These are phyloP conservation scores for Agriopis leucophaearia DNA, from an alignment of 2,888 invertebrate genomes.

Conservation along the genomic window DNA sequence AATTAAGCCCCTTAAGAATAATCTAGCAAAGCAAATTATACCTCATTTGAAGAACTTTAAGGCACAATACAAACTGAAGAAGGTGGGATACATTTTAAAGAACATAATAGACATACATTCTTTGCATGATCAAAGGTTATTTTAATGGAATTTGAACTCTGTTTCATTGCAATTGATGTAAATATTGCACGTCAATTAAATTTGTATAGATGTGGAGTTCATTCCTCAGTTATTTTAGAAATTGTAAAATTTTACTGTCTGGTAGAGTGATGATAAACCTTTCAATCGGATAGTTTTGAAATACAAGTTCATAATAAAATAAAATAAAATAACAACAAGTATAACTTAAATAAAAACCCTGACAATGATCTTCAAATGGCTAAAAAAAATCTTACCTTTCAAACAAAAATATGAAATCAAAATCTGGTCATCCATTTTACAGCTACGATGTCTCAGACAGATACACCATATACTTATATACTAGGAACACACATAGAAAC, in stretches of 20 bases:
- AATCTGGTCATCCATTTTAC: too few relatives aligned
- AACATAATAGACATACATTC: constrained; percentile 50
- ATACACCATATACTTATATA: too few relatives aligned
- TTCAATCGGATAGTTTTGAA: background rate
- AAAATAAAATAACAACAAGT: background rate
- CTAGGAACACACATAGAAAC: too few relatives aligned
- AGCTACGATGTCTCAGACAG: too few relatives aligned
- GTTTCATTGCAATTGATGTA: constrained; percentile 35
- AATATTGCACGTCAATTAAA: constrained; percentile 31
- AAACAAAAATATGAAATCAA: too few relatives aligned
- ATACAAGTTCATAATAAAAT: background rate
- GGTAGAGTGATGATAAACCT: constrained; percentile 7
- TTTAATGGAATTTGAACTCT: constrained; percentile 50
- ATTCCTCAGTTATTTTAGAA: constrained; percentile 44
- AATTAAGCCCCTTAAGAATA: constrained; percentile 39
- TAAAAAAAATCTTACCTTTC: too few relatives aligned
- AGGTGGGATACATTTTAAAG: constrained; percentile 17
- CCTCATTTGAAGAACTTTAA: constrained; percentile 11
- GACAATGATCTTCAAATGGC: too few relatives aligned
- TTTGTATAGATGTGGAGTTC: constrained; percentile 25
- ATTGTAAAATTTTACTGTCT: constrained; percentile 29
- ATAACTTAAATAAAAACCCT: too few relatives aligned
- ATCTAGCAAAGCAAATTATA: constrained; percentile 16
- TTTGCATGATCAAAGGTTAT: constrained; percentile 47
- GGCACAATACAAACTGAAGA: constrained; percentile 13